Base-by-base conservation (phyloP, 1,140 invertebrate species). In the Drosophila parabipectinata region DNA sequence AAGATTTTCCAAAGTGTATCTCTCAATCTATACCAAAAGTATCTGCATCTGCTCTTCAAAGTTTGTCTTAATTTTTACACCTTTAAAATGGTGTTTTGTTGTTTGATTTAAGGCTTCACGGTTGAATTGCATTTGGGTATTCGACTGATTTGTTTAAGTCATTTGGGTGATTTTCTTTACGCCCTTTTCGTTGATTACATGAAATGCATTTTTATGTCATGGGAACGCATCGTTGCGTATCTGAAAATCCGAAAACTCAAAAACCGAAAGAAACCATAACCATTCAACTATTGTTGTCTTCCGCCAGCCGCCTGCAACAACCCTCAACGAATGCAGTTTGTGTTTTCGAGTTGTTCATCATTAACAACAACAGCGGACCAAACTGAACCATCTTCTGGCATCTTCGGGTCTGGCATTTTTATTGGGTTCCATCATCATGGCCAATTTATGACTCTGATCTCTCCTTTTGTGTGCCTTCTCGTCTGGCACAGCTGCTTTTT, bases 41-140 rank as follows among this genome's bases (percentile, higher is more conserved):
- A 48, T 56, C 64, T 66, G 50, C 51, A 48, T 68, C 62, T 68
- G 48, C 32, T 61, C 53, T 37, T 53, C 60, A 26, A 21, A 77
- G 78, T 87, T 85, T 79, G 62, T 82, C 85, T 85, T 87, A 68
- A 61, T 76, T 85, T 85, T 85, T 80, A 85, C 82, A 85, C 82
- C 82, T 85, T 79, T 54, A 63, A 62, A 73, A 51, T 47, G 62
- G 26, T 52, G 56, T 73, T 72, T 72, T 72, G 56, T 59, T 83
- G 41, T 80, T 85, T 80, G 77, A 80, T 85, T 83, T 84, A 64
- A 64, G 74, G 69, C 83, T 80, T 72, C 67, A 74, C 69, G 77
- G 82, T 68, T 67, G 81, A 80, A 80, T 77, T 74, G 53, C 59
- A 44, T 44, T 71, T 32, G 41, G 41, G 14, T 45, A 45, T 48